Evolutionary conservation across 1,140 invertebrate species (phyloP).

Genomic region (Bombus waltoni): DNA sequence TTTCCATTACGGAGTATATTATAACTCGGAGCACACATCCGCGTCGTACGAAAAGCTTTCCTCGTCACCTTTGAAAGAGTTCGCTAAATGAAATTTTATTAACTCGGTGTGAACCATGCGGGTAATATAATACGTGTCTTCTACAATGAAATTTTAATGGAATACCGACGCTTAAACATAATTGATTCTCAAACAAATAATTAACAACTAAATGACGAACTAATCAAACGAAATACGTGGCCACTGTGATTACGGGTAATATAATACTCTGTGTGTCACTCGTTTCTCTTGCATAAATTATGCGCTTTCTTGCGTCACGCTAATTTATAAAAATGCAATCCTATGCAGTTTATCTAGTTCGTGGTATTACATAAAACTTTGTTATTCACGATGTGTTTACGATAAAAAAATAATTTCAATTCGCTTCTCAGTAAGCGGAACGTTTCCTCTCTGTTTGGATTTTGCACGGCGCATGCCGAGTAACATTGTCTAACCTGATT

Average conservation of each 20-base stretch:
- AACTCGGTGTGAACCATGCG: not conserved
- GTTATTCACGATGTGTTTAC: too few relatives aligned
- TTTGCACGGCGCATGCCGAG: too few relatives aligned
- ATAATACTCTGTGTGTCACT: not conserved
- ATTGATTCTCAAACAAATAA: constrained; percentile 6
- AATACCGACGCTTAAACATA: not conserved
- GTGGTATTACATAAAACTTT: too few relatives aligned
- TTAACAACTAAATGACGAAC: not conserved
- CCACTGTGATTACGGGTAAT: not conserved
- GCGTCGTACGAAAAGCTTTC: not conserved
- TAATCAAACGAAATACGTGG: not conserved
- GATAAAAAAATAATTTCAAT: not conserved
- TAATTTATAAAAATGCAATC: not conserved
- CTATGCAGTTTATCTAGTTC: not conserved
- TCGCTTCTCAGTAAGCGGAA: not conserved
- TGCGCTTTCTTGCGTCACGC: not conserved
- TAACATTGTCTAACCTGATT: not conserved
- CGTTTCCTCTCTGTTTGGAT: not conserved
- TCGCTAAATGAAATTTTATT: constrained; percentile 10
- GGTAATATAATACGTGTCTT: not conserved
- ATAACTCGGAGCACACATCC: not conserved
- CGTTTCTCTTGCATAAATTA: not conserved
- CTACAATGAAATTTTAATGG: constrained; percentile 24
- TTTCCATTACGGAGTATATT: not conserved
- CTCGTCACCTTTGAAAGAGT: constrained; percentile 6